Evolutionary conservation across 2,888 invertebrate genomes (phyloP).

Genomic region (Unio delphinus): DNA sequence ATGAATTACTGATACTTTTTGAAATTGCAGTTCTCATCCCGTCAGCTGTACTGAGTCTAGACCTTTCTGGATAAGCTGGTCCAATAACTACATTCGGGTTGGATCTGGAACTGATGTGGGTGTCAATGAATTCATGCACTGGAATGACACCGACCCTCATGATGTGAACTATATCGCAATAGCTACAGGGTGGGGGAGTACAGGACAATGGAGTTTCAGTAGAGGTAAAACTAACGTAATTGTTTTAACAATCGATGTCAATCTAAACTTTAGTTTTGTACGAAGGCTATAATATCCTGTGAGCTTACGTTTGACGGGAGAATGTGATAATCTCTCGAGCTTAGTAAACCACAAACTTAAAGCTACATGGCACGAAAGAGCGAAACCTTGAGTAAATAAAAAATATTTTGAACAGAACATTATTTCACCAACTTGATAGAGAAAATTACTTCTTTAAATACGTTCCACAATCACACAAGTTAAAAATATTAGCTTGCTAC

Average conservation of each 20-base stretch:
- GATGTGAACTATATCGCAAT: constrained; percentile 48
- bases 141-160: constrained; percentile 51
- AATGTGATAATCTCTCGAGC: too few relatives aligned
- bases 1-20: background rate
- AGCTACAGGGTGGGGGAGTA: constrained; percentile 50
- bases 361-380: too few relatives aligned
- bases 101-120: constrained; percentile 43
- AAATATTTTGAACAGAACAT: too few relatives aligned
- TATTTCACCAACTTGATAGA: too few relatives aligned
- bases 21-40: constrained; percentile 26
- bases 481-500: too few relatives aligned
- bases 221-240: constrained; percentile 11
- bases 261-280: too few relatives aligned
- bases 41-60: constrained; percentile 31
- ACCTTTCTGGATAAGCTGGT: constrained; percentile 56
- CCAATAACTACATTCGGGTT: constrained; percentile 35
- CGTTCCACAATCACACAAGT: too few relatives aligned
- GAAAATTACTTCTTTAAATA: too few relatives aligned
- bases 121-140: constrained; percentile 42
- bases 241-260: background rate
- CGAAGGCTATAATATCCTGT: too few relatives aligned
- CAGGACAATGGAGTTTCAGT: constrained; percentile 46
- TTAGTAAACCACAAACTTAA: too few relatives aligned
- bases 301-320: too few relatives aligned
- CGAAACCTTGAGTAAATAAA: too few relatives aligned